phyloP scores from a whole-genome alignment of 2,888 invertebrate species.

The Ophion slaviceki region DNA sequence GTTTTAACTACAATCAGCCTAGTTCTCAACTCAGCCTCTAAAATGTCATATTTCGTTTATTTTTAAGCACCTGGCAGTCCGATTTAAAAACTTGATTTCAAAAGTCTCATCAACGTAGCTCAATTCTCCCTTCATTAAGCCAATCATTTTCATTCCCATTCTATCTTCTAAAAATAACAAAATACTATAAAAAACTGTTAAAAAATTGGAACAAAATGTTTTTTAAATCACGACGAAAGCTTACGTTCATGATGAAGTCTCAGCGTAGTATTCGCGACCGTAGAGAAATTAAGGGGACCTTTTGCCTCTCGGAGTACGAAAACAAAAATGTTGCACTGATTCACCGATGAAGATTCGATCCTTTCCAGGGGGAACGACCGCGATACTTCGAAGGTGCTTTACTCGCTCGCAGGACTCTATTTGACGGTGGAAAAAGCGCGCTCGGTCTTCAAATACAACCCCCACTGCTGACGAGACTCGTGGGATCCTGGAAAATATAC shows the following conservation, averaged over 20 bases:
- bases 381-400: constrained; percentile 39
- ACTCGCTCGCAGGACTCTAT: constrained; percentile 68
- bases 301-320: background rate
- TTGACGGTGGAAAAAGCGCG: constrained; percentile 74
- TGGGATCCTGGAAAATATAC: constrained; percentile 59
- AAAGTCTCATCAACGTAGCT: too few relatives aligned
- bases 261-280: background rate
- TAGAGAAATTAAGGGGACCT: background rate
- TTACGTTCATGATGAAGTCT: constrained; percentile 55
- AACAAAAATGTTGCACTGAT: background rate
- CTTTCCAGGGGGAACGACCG: constrained; percentile 3
- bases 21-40: too few relatives aligned
- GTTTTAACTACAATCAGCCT: too few relatives aligned
- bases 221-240: background rate
- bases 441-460: constrained; percentile 77
- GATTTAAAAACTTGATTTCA: too few relatives aligned
- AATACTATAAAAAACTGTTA: background rate
- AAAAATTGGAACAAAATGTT: background rate
- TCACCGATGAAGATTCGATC: background rate
- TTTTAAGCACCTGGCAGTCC: too few relatives aligned
- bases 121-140: too few relatives aligned
- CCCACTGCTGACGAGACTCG: constrained; percentile 66
- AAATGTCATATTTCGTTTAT: too few relatives aligned
- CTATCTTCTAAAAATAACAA: background rate
- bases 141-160: too few relatives aligned